Evolutionary conservation across 2,888 invertebrate species (phyloP).

Genomic region (Urechis unicinctus): DNA sequence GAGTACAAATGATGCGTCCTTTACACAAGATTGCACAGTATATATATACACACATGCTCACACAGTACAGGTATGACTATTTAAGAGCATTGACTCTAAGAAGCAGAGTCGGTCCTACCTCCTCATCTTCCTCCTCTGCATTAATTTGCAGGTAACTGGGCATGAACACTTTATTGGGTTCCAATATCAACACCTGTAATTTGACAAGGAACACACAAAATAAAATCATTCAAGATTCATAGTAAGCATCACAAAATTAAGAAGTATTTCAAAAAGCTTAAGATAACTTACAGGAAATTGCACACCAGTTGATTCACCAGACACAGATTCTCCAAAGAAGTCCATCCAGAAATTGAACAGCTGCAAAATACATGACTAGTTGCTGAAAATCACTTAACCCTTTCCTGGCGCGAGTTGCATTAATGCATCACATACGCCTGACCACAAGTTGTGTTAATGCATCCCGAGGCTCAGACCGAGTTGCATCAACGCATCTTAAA

Average conservation of each 20-base stretch:
- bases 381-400: no score
- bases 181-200: constrained; percentile 59
- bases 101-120: no score
- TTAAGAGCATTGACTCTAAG: no score
- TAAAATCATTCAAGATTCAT: background rate
- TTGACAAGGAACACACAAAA: no score
- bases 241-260: background rate
- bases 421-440: constrained; percentile 1
- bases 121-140: constrained; percentile 70
- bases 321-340: constrained; percentile 91
- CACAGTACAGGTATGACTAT: no score
- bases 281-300: constrained; percentile 72
- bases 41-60: no score
- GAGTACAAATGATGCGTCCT: no score
- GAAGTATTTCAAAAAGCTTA: background rate
- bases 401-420: no score
- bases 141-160: constrained; percentile 92
- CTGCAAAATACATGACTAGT: no score
- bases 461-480: background rate
- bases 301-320: constrained; percentile 72
- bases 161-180: constrained; percentile 87
- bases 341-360: constrained; percentile 98
- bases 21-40: no score
- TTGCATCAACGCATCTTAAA: background rate
- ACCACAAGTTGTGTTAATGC: background rate